Percentiles rank a stretch among this genome's conserved stretches.
These are phyloP conservation scores for Empidonax traillii DNA, from an alignment of 2,113 vertebrate species.

Conservation along the genomic window DNA sequence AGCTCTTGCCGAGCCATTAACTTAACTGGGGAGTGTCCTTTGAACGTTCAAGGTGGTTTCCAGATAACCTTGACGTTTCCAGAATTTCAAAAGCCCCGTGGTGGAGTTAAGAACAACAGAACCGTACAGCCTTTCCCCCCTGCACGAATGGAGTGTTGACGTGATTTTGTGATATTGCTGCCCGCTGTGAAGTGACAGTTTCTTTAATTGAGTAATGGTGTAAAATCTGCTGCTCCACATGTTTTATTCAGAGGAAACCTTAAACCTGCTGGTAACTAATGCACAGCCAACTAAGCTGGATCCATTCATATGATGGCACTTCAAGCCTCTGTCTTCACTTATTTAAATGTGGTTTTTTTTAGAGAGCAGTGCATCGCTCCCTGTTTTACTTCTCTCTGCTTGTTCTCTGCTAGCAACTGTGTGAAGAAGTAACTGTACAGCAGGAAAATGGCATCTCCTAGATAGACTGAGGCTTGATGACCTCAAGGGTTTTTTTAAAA, in stretches of 20 bases:
- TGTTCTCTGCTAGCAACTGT: neutral
- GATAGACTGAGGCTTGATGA: neutral
- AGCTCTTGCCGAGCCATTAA: neutral
- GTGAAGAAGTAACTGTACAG: neutral
- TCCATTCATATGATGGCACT: neutral
- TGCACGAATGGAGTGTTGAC: neutral
- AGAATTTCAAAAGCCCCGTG: neutral
- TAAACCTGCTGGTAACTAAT: neutral
- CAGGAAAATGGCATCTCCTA: neutral
- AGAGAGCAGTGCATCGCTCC: neutral
- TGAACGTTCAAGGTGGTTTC: neutral
- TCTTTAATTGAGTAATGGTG: neutral
- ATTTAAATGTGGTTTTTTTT: neutral
- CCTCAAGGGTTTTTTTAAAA: neutral
- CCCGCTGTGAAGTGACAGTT: neutral
- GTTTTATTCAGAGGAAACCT: neutral
- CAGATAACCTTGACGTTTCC: neutral
- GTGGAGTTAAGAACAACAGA: fast-evolving
- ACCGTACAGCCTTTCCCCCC: neutral
- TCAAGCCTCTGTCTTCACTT: neutral
- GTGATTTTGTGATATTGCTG: neutral
- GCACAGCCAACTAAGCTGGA: neutral
- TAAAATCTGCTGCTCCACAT: neutral
- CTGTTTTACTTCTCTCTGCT: neutral
- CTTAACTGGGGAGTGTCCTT: neutral